Percentiles rank a stretch among this genome's conserved stretches.
These are phyloP conservation scores for Lycaena phlaeas DNA, from an alignment of 2,888 invertebrate species.

Conservation along the genomic window DNA sequence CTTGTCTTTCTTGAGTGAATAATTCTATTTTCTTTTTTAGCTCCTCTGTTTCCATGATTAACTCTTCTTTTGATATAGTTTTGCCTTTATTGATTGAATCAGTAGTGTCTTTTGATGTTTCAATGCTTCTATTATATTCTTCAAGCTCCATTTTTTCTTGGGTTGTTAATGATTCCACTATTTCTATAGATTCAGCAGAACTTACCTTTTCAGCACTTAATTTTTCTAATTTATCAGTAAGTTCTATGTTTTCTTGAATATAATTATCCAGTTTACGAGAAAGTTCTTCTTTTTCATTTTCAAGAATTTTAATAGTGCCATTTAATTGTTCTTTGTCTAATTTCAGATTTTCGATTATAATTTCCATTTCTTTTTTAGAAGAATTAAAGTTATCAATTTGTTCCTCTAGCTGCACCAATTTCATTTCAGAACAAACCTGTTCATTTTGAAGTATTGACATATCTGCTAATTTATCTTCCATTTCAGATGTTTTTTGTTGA, in stretches of 20 bases:
- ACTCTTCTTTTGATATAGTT: conserved; percentile 39
- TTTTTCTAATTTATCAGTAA: conserved; percentile 81
- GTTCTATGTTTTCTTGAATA: conserved; percentile 81
- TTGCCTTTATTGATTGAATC: conserved; percentile 25
- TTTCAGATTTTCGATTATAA: conserved; percentile 61
- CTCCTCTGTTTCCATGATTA: conserved; percentile 77
- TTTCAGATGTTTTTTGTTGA: conserved; percentile 75
- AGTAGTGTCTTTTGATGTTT: conserved; percentile 26
- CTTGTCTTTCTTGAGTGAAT: conserved; percentile 78
- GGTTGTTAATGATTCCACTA: conserved; percentile 79
- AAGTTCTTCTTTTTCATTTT: conserved; percentile 74
- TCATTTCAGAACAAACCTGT: conserved; percentile 84
- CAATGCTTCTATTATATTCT: conserved; percentile 74
- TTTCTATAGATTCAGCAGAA: conserved; percentile 83
- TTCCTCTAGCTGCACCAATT: conserved; percentile 85
- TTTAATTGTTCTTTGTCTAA: conserved; percentile 69
- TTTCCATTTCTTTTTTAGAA: conserved; percentile 60
- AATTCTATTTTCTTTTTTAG: conserved; percentile 78
- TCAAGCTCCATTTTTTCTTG: conserved; percentile 81
- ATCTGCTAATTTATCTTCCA: conserved; percentile 75
- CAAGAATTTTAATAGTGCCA: conserved; percentile 69
- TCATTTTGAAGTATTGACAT: conserved; percentile 76
- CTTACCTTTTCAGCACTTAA: conserved; percentile 80
- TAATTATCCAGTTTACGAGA: conserved; percentile 76
- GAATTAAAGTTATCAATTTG: conserved; percentile 75